phyloP scores from a whole-genome alignment of 1,140 invertebrate genomes.

The Megalopta genalis region DNA sequence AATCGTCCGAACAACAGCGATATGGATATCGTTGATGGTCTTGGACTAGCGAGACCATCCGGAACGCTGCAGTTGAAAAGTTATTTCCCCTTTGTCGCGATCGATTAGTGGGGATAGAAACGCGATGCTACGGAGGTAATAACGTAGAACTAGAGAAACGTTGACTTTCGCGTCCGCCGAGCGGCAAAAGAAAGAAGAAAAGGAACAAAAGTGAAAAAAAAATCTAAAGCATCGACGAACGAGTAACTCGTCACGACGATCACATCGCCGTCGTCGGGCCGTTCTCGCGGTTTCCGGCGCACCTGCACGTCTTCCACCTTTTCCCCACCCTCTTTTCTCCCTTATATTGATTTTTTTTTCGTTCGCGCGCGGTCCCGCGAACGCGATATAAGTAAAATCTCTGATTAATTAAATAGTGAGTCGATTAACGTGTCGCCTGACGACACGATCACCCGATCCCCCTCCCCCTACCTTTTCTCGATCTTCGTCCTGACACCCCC shows the following conservation, averaged over 20 bases:
- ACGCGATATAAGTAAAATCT: constrained; percentile 63
- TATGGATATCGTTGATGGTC: no score
- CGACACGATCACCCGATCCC: constrained; percentile 68
- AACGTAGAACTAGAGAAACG: background rate
- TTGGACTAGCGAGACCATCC: no score
- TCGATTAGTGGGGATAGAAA: no score
- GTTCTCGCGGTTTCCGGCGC: constrained; percentile 19
- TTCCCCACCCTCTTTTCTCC: constrained; percentile 45
- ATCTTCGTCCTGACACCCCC: constrained; percentile 23
- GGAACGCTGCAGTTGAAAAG: no score
- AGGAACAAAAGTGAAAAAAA: constrained; percentile 18
- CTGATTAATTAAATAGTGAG: constrained; percentile 73
- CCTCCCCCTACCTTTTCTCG: background rate
- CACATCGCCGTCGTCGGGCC: constrained; percentile 47
- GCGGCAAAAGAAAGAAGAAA: constrained; percentile 32
- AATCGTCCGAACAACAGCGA: no score
- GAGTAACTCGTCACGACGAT: constrained; percentile 44
- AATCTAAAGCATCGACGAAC: constrained; percentile 29
- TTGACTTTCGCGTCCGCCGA: background rate
- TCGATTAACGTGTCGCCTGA: constrained; percentile 74
- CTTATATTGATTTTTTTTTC: constrained; percentile 32
- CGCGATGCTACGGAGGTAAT: background rate
- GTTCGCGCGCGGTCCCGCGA: constrained; percentile 27
- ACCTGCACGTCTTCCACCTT: constrained; percentile 33
- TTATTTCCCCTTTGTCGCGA: no score